Base-by-base conservation (phyloP, 2,888 invertebrate species). In the Tachystola acroxantha region DNA sequence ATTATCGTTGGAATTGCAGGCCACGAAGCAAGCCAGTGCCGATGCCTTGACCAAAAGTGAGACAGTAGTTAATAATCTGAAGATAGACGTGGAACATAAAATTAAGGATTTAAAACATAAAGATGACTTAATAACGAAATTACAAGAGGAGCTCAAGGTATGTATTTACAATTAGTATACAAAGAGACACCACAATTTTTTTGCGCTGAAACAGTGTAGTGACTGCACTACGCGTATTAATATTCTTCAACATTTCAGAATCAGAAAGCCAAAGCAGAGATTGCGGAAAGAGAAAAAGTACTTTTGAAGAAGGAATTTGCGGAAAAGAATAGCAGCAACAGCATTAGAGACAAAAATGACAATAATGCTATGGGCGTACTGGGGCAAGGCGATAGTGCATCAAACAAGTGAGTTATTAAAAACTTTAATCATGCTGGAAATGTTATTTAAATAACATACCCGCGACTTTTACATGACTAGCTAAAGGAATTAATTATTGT, bases 101-200 rank as follows among this genome's bases (percentile, higher is more conserved):
- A 49, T 75, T 3, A 77, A 64, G 45, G 79, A 84, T 41, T 67
- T 87, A 34, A 75, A 69, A 48, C 65, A 68, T 24, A 85, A 78
- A 44, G 77, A 82, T 45, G 76, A 79, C 11, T 52, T 70, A 35
- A 72, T 86, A 42, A 46, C 43, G 16, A 76, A 64, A 49, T 57
- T 87, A 45, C 79, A 81, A 49, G 76, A 78, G 42, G 86, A 88
- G 43, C 47, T 87, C 1, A 82, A 78, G 75, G 87, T 85, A 63
- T 32, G 11, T 36, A 7, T 32, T 5, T 13, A 27, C 27, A 37
- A 19, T n/a, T n/a, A n/a, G n/a, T 36, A n/a, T 38, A 27, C 11
- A 11, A 11, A 25, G n/a, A 6, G 1, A 26, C 10, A n/a, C 25
- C 26, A 26, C 10, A 22, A 24, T 16, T 16, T 16, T 16, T 3